These are phyloP conservation scores for Abramis brama DNA, from an alignment of 2,113 vertebrate species.

Conservation along the genomic window DNA sequence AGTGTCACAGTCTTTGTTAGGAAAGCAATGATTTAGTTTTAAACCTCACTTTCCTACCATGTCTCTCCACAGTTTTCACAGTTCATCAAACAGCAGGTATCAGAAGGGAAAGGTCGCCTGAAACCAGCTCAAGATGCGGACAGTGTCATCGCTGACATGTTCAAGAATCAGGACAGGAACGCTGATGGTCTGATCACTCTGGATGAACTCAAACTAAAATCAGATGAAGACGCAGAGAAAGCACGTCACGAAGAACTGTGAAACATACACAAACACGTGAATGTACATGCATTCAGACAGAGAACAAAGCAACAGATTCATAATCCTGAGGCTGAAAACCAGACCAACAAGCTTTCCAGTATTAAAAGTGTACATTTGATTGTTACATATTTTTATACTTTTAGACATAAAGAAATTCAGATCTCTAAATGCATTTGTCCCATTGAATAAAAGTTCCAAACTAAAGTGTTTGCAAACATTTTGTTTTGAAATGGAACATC, in stretches of 20 bases:
- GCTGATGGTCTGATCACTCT: conserved; percentile 85
- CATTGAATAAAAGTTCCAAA: neutral
- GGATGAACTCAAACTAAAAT: conserved; percentile 91
- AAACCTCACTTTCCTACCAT: neutral
- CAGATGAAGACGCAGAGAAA: conserved; percentile 86
- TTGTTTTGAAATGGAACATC: neutral
- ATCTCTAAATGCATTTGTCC: neutral
- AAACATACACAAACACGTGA: conserved; percentile 11
- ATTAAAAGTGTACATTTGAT: conserved; percentile 22
- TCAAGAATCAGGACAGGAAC: conserved; percentile 93
- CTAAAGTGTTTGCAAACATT: neutral
- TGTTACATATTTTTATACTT: neutral
- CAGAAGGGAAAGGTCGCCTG: conserved; percentile 87
- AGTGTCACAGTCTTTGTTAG: neutral
- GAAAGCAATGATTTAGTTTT: neutral
- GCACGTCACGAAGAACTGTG: conserved; percentile 88
- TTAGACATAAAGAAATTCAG: neutral
- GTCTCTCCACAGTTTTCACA: conserved; percentile 81
- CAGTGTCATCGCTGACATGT: conserved; percentile 88
- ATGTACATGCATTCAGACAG: neutral
- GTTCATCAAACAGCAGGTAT: conserved; percentile 89
- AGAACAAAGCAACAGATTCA: neutral
- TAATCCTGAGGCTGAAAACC: conserved; percentile 21
- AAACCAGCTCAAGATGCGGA: conserved; percentile 83
- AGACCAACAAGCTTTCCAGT: neutral